Evolutionary conservation across 1,140 invertebrate genomes (phyloP).

Genomic region (Drosophila ambigua): DNA sequence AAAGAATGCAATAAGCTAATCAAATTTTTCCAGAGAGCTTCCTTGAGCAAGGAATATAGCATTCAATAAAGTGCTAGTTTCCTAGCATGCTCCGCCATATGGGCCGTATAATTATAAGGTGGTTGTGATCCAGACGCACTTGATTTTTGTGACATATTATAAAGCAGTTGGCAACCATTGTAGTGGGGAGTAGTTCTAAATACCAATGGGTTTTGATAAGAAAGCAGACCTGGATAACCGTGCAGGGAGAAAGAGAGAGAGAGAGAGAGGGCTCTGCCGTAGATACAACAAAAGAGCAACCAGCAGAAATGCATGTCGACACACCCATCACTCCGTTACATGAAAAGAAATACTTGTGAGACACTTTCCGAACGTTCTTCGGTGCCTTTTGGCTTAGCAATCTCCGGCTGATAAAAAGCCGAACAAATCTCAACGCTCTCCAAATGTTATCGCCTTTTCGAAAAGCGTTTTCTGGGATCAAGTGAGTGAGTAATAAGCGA

Average conservation of each 20-base stretch:
- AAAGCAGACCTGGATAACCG: not conserved
- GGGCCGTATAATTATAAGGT: too few species aligned
- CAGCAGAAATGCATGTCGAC: too few species aligned
- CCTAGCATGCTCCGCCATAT: too few species aligned
- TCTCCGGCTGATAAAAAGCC: slow-evolving; percentile 47
- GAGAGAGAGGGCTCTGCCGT: too few species aligned
- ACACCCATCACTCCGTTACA: slow-evolving; percentile 4
- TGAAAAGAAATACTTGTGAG: not conserved
- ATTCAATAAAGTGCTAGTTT: too few species aligned
- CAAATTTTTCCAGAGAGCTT: too few species aligned
- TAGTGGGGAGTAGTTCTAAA: not conserved
- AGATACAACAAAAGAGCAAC: too few species aligned
- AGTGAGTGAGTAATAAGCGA: not conserved
- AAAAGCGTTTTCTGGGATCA: slow-evolving; percentile 44
- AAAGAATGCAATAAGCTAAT: too few species aligned
- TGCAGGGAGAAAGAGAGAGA: too few species aligned
- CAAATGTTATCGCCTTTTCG: slow-evolving; percentile 23
- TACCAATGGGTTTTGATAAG: slow-evolving; percentile 2
- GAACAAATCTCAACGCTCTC: slow-evolving; percentile 11
- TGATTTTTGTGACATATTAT: slow-evolving; percentile 13
- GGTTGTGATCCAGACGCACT: not conserved
- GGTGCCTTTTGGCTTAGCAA: slow-evolving; percentile 19
- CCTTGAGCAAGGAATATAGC: too few species aligned
- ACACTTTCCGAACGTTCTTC: slow-evolving; percentile 5
- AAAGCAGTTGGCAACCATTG: slow-evolving; percentile 1